Evolutionary conservation across 1,140 invertebrate genomes (phyloP).

Genomic region (Conus ventricosus): DNA sequence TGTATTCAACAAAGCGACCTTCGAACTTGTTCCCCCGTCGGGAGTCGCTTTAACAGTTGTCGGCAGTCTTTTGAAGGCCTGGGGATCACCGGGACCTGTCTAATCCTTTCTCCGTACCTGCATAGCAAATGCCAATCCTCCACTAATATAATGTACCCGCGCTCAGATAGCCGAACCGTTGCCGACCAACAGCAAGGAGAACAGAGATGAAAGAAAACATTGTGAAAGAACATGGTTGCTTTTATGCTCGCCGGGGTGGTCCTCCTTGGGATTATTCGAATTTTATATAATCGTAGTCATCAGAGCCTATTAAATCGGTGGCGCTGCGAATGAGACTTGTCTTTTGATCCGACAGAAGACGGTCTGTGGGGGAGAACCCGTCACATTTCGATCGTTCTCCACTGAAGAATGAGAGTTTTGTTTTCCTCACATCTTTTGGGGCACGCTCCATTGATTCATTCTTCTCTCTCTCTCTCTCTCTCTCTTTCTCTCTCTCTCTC

Average conservation of each 20-base stretch:
- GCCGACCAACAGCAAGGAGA: background rate
- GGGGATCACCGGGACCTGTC: background rate
- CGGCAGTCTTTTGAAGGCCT: background rate
- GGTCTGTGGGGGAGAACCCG: background rate
- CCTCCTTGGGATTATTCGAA: background rate
- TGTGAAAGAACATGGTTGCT: conserved; percentile 3
- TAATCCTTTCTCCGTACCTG: background rate
- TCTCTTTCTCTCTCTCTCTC: background rate
- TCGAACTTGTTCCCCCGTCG: background rate
- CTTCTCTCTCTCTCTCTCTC: too few species aligned
- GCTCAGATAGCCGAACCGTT: background rate
- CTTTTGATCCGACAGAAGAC: background rate
- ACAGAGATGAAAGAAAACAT: background rate
- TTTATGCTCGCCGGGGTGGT: background rate
- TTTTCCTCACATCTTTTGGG: too few species aligned
- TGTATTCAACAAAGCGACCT: background rate
- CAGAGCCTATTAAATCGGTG: too few species aligned
- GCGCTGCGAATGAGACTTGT: background rate
- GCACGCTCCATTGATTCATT: too few species aligned
- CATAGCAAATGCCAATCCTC: too few species aligned
- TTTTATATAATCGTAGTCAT: background rate
- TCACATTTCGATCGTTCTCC: background rate
- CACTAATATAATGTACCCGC: background rate
- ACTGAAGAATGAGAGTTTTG: background rate
- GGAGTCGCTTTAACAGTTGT: background rate